Evolutionary conservation across 1,140 invertebrate species (phyloP), one percentile per base, ranked within the genome.

Genomic region (Heterodera carotae): DNA sequence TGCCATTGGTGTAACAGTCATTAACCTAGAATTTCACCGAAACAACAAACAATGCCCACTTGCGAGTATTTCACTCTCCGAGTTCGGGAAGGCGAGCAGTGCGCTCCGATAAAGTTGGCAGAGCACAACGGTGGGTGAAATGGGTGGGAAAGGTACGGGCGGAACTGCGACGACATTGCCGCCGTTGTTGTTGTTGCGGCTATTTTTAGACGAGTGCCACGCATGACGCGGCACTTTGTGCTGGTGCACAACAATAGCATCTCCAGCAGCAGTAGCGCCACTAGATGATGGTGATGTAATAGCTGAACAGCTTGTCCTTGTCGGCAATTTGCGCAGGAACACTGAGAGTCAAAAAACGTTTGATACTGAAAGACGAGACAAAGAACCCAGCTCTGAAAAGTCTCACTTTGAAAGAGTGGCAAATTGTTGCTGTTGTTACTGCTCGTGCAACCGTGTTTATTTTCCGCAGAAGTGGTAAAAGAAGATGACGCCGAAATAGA

Each of bases 41-140:
- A 75, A 71, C n/a, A 48, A 25, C 36, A 60, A 59, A 53, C n/a
- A 22, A 67, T 59, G 48, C 22, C 71, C 68, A 82, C 94, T 96
- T 83, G 95, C 96, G 15, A 98, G 90, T 88, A 99, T 97, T 88
- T 98, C 95, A 69, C 96, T 89, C 88, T 93, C 93, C 80, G 98
- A 91, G 88, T 97, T 94, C 25, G 93, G 93, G 76, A 98, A 90
- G 0, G 95, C 96, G 76, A 92, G 92, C 67, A 97, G 89, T 12
- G 94, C 93, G 10, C 92, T 94, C 88, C 96, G 93, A 89, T 96
- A 98, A 86, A 98, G 91, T 6, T 92, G 92, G 89, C 95, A 97
- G 34, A 96, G 92, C 7, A 93, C 88, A 25, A 93, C 92, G 71
- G 96, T 91, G 88, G 93, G 91, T 68, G 92, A 92, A 31, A 93